phyloP scores from a whole-genome alignment of 1,140 invertebrate genomes.

The Ostrea edulis region DNA sequence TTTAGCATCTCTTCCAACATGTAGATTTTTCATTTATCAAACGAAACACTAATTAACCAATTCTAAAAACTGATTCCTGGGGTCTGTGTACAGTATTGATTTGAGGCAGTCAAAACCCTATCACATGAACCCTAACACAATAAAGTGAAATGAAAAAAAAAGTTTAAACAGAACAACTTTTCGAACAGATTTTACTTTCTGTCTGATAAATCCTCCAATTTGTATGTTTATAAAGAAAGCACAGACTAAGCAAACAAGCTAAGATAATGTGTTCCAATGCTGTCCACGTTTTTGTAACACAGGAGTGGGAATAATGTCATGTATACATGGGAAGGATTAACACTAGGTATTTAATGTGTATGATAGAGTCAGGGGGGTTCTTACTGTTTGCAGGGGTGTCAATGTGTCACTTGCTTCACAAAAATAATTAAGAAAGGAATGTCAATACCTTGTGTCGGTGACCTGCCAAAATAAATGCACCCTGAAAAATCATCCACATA shows the following conservation, averaged over 20 bases:
- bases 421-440: conserved; percentile 34
- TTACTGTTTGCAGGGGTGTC: conserved; percentile 36
- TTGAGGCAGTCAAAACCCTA: background rate
- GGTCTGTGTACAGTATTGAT: background rate
- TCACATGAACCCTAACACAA: conserved; percentile 4
- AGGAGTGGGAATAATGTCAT: conserved; percentile 35
- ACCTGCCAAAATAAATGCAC: conserved; percentile 26
- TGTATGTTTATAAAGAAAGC: conserved; percentile 32
- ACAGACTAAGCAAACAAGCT: conserved; percentile 16
- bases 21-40: background rate
- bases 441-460: background rate
- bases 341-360: conserved; percentile 29
- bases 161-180: background rate
- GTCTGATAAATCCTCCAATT: conserved; percentile 22
- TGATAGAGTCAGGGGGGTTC: conserved; percentile 13
- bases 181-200: conserved; percentile 24
- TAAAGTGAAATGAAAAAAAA: background rate
- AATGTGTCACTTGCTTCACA: conserved; percentile 34
- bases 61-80: background rate
- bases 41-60: conserved; percentile 15
- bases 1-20: background rate
- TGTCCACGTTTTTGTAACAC: conserved; percentile 21
- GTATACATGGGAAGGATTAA: conserved; percentile 21
- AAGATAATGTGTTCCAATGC: conserved; percentile 19
- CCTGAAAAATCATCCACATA: background rate